Evolutionary conservation across 1,140 invertebrate species (phyloP).

Genomic region (Diuraphis noxia): DNA sequence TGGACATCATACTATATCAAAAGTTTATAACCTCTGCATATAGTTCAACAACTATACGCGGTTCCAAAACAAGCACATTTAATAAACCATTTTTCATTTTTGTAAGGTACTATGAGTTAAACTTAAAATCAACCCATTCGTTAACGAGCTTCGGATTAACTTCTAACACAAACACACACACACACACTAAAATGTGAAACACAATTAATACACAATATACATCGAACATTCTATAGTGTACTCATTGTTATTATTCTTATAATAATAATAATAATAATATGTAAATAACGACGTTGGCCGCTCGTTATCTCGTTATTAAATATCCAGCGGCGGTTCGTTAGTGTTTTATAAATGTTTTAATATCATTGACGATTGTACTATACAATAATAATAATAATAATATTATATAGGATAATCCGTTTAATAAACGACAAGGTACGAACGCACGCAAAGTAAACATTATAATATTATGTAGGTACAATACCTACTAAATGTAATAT

Average conservation of each 20-base stretch:
- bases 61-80: not conserved
- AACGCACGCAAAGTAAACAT: not conserved
- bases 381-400: not conserved
- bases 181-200: not conserved
- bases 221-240: not conserved
- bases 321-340: constrained; percentile 20
- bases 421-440: not conserved
- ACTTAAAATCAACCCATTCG: not conserved
- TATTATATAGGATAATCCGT: constrained; percentile 22
- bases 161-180: not conserved
- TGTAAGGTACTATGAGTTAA: not conserved
- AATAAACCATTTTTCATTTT: constrained; percentile 6
- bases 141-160: not conserved
- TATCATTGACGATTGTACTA: not conserved
- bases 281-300: not conserved
- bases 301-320: constrained; percentile 8
- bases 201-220: too few species aligned
- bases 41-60: too few species aligned
- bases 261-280: not conserved
- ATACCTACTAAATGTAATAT: not conserved
- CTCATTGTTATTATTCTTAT: not conserved
- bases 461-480: not conserved
- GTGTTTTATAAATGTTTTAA: not conserved
- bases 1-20: not conserved
- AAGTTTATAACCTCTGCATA: too few species aligned